These are phyloP conservation scores for Lepidurus couesii DNA, from an alignment of 1,140 invertebrate genomes.

Conservation along the genomic window DNA sequence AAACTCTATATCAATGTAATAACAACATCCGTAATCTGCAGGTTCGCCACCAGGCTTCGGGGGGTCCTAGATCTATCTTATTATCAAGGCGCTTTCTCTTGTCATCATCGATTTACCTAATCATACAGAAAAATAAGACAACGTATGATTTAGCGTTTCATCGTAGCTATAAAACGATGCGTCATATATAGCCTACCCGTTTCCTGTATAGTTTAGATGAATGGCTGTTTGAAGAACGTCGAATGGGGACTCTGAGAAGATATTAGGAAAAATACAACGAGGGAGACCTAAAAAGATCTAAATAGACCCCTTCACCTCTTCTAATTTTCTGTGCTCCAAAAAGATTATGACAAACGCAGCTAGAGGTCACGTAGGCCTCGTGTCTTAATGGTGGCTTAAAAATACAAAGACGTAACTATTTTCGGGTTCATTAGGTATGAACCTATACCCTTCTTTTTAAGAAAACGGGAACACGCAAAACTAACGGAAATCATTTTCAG, in stretches of 20 bases:
- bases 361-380: background rate
- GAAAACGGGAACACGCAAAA: too few relatives aligned
- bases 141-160: background rate
- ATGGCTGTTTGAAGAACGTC: background rate
- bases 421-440: too few relatives aligned
- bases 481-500: too few relatives aligned
- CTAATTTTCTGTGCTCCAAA: background rate
- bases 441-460: too few relatives aligned
- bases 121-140: background rate
- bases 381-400: background rate
- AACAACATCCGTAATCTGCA: background rate
- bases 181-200: background rate
- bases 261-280: background rate
- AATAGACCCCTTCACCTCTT: background rate
- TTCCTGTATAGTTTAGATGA: background rate
- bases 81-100: background rate
- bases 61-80: background rate
- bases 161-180: background rate
- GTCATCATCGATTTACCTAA: background rate
- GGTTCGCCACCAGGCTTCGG: background rate
- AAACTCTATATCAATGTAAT: too few relatives aligned
- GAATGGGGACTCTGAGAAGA: too few relatives aligned
- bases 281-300: background rate
- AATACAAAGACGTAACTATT: too few relatives aligned
- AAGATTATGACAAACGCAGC: background rate